Conservation (phyloP, 1,140 invertebrate species). For the Heliconius melpomene region DNA sequence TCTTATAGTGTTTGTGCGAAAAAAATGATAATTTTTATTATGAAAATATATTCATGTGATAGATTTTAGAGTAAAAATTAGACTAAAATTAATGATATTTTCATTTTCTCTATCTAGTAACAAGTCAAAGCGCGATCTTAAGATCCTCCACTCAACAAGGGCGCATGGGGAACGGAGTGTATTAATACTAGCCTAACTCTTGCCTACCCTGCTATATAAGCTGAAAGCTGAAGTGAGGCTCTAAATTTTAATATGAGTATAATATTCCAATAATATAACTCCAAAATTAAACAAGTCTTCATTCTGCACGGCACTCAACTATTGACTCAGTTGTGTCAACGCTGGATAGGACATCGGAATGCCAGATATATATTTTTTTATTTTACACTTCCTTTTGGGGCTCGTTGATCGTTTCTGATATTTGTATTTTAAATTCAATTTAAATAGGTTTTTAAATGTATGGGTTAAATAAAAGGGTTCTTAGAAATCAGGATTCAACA, state of each 20-base stretch:
- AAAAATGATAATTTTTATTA: not conserved
- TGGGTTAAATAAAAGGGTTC: not conserved
- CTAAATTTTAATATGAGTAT: not conserved
- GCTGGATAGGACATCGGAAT: conserved; percentile 29
- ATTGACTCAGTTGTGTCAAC: conserved; percentile 37
- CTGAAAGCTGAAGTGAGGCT: too few species aligned
- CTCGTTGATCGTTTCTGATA: not conserved
- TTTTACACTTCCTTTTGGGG: conserved; percentile 13
- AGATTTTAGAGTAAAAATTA: too few species aligned
- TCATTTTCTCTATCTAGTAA: too few species aligned
- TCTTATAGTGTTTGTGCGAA: not conserved
- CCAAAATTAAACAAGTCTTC: not conserved
- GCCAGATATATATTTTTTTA: conserved; percentile 22
- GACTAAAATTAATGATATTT: too few species aligned
- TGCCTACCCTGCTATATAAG: too few species aligned
- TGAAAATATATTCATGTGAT: not conserved
- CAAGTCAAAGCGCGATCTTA: too few species aligned
- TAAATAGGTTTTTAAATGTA: not conserved
- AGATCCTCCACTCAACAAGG: too few species aligned
- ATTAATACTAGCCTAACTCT: too few species aligned
- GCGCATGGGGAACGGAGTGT: too few species aligned
- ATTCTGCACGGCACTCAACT: conserved; percentile 22
- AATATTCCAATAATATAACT: not conserved
- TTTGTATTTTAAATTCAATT: conserved; percentile 4
- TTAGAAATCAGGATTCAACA: not conserved